These are phyloP conservation scores for Platycheirus albimanus DNA, from an alignment of 2,888 invertebrate genomes.

Conservation along the genomic window DNA sequence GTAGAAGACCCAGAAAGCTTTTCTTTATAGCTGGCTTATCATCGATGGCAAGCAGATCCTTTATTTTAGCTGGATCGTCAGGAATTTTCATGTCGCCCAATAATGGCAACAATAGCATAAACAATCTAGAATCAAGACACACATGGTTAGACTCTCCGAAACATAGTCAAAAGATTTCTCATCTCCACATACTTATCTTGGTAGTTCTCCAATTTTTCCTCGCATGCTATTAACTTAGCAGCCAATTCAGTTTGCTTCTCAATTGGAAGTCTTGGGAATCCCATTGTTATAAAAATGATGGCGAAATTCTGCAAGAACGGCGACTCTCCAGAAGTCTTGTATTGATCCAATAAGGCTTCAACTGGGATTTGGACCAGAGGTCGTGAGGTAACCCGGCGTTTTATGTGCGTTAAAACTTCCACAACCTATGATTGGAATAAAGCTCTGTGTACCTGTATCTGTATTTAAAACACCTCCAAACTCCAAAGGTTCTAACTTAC, in stretches of 20 bases:
- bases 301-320: conserved; percentile 93
- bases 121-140: conserved; percentile 86
- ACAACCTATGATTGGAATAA: conserved; percentile 86
- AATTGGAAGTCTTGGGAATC: conserved; percentile 91
- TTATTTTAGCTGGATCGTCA: conserved; percentile 85
- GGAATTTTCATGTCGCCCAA: conserved; percentile 88
- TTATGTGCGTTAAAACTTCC: conserved; percentile 95
- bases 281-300: conserved; percentile 96
- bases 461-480: conserved; percentile 3
- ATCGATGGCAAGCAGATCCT: conserved; percentile 87
- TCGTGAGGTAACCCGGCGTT: conserved; percentile 93
- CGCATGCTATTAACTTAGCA: conserved; percentile 89
- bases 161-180: conserved; percentile 7
- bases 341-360: conserved; percentile 90
- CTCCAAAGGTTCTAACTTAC: no score
- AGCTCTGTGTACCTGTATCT: background rate
- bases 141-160: background rate
- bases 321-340: conserved; percentile 87
- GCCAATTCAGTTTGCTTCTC: conserved; percentile 90
- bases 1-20: conserved; percentile 88
- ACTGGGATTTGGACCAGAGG: conserved; percentile 93
- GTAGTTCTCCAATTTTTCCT: conserved; percentile 91
- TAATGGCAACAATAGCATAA: conserved; percentile 91
- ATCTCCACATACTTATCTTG: conserved; percentile 88
- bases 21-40: conserved; percentile 86